Evolutionary conservation across 1,140 invertebrate genomes (phyloP).

Genomic region (Nasonia vitripennis): DNA sequence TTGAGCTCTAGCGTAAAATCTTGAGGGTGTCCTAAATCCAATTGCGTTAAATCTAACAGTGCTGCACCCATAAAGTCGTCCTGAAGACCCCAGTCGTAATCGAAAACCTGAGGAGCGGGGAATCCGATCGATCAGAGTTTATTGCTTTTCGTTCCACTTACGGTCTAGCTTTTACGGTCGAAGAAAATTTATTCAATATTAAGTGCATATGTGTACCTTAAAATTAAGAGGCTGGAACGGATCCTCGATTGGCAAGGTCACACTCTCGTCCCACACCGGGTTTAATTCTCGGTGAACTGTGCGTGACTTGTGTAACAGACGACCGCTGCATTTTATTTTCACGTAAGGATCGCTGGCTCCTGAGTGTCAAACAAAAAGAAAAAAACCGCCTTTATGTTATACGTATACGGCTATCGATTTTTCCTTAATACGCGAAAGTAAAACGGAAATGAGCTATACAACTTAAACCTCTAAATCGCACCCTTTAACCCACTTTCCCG

Average conservation of each 20-base stretch:
- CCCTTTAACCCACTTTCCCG: no score
- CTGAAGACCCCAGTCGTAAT: conserved; percentile 97
- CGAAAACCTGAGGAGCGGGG: conserved; percentile 85
- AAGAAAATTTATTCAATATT: conserved; percentile 46
- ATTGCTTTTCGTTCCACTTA: background rate
- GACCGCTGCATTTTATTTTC: conserved; percentile 94
- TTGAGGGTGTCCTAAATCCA: conserved; percentile 88
- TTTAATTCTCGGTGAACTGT: conserved; percentile 93
- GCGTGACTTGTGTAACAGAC: conserved; percentile 94
- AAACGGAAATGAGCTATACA: no score
- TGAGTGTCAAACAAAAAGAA: conserved; percentile 73
- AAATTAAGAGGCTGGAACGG: conserved; percentile 90
- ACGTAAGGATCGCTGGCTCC: conserved; percentile 98
- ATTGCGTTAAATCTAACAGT: conserved; percentile 86
- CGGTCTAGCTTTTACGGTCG: no score
- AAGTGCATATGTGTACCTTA: conserved; percentile 79
- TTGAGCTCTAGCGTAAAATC: conserved; percentile 86
- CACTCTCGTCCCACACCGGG: conserved; percentile 97
- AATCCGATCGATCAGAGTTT: background rate
- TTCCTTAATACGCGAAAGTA: conserved; percentile 18
- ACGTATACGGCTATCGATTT: background rate
- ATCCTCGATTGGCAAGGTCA: conserved; percentile 96
- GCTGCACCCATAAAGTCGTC: conserved; percentile 99
- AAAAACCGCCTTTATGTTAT: background rate
- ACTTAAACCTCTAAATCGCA: no score